Percentiles rank a stretch among this genome's conserved stretches.
Conservation (phyloP, 2,113 vertebrate species). For the Condylura cristata region DNA sequence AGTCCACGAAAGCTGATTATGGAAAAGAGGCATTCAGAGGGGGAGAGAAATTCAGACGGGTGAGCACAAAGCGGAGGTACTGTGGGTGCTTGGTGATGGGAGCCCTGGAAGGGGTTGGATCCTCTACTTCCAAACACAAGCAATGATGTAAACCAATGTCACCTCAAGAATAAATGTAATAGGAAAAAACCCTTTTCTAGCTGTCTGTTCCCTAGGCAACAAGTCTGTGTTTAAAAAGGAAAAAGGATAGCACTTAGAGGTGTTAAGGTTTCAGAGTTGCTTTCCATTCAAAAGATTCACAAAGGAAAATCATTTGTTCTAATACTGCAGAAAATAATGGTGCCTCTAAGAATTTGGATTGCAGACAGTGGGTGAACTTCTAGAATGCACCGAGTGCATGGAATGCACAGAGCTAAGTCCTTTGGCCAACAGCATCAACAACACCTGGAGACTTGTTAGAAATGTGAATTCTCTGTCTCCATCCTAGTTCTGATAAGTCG, state of each 20-base stretch:
- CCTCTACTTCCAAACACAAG: too few relatives aligned
- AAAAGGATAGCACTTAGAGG: not conserved
- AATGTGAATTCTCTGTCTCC: not conserved
- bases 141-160: too few relatives aligned
- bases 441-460: too few relatives aligned
- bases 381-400: not conserved
- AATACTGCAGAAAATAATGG: not conserved
- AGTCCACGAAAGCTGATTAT: too few relatives aligned
- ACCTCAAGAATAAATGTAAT: too few relatives aligned
- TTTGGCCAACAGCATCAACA: too few relatives aligned
- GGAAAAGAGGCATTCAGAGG: too few relatives aligned
- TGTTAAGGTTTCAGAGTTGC: constrained; percentile 35
- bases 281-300: constrained; percentile 56
- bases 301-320: constrained; percentile 43
- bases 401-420: not conserved
- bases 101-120: too few relatives aligned
- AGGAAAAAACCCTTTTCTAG: not conserved
- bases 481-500: not conserved
- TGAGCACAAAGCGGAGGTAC: too few relatives aligned
- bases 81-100: too few relatives aligned
- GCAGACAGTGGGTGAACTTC: not conserved
- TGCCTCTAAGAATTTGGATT: constrained; percentile 15
- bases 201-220: constrained; percentile 72
- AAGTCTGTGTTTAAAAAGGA: constrained; percentile 18
- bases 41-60: too few relatives aligned